A percentile compares a stretch with the other conserved stretches of the same genome.
Evolutionary conservation across 2,888 invertebrate genomes (phyloP).

Genomic region (Ferrisia virgata): DNA sequence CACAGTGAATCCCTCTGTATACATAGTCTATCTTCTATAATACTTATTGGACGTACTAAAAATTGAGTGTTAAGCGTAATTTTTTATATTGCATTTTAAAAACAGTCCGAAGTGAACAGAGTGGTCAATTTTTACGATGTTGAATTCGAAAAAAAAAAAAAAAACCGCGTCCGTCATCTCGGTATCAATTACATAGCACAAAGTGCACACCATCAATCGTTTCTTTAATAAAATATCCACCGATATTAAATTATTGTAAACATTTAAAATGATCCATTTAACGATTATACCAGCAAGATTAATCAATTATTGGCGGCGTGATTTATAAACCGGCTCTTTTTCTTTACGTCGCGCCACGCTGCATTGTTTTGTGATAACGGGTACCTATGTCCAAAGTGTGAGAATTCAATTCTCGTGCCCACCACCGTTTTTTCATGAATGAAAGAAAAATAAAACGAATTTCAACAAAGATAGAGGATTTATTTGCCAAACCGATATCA

Average conservation of each 20-base stretch:
- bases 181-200: conserved; percentile 23
- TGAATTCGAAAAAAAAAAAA: neutral
- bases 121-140: neutral
- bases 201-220: neutral
- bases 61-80: conserved; percentile 30
- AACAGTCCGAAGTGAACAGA: neutral
- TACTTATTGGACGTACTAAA: neutral
- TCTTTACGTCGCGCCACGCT: too few relatives aligned
- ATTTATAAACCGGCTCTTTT: neutral
- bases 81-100: conserved; percentile 24
- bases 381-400: neutral
- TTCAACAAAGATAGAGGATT: neutral
- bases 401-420: neutral
- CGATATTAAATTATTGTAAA: conserved; percentile 27
- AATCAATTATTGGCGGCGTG: conserved; percentile 8
- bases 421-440: neutral
- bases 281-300: conserved; percentile 6
- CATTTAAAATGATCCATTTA: conserved; percentile 8
- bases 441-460: neutral
- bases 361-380: too few relatives aligned
- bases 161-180: too few relatives aligned
- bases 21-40: too few relatives aligned
- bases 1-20: too few relatives aligned
- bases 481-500: neutral
- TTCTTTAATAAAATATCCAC: neutral